Evolutionary conservation across 2,113 vertebrate species (phyloP).

Genomic region (Dipodomys spectabilis): DNA sequence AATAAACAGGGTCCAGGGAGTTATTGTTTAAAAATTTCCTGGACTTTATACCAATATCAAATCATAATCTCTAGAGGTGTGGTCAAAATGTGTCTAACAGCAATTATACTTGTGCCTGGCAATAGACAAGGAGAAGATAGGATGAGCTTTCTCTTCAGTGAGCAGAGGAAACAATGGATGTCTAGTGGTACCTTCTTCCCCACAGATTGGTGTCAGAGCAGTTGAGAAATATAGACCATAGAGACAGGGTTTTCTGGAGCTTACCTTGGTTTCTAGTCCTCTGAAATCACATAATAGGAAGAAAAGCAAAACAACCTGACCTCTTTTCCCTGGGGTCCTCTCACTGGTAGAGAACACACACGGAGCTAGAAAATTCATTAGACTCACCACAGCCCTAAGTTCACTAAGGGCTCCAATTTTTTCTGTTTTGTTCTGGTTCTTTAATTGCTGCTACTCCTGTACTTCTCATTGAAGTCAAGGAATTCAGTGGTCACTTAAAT

Average conservation of each 20-base stretch:
- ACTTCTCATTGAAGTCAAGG: background rate
- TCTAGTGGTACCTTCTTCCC: background rate
- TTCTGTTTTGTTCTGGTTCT: background rate
- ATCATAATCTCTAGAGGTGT: background rate
- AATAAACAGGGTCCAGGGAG: background rate
- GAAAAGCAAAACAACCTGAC: background rate
- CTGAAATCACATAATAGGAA: background rate
- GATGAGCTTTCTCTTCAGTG: background rate
- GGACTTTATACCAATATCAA: background rate
- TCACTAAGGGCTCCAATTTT: background rate
- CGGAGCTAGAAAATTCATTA: background rate
- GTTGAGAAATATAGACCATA: background rate
- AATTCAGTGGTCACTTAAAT: background rate
- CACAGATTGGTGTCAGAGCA: background rate
- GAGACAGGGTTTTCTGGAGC: background rate
- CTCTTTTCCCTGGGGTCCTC: background rate
- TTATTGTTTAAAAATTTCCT: background rate
- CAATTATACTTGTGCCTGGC: background rate
- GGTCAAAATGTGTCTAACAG: background rate
- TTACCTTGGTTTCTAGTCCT: background rate
- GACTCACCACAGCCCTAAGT: background rate
- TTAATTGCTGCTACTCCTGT: background rate
- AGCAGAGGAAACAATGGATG: background rate
- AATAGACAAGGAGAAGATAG: background rate
- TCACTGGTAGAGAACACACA: background rate